Conservation (phyloP, 2,113 vertebrate species). For the Callipepla squamata region DNA sequence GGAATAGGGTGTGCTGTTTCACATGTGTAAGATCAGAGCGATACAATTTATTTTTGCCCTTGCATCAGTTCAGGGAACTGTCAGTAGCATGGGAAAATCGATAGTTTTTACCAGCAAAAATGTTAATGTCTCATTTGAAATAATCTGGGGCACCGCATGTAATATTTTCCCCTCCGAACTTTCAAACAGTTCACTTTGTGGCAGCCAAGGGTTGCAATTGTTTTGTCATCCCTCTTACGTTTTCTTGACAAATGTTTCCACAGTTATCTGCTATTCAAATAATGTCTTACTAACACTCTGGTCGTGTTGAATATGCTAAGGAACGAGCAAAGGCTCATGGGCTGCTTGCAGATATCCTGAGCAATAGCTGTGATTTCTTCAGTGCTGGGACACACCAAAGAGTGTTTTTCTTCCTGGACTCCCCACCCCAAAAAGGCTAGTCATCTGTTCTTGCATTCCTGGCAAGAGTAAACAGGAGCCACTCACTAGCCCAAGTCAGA, state of each 20-base stretch:
- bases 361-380: neutral
- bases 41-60: neutral
- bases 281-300: neutral
- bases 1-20: neutral
- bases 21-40: neutral
- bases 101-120: neutral
- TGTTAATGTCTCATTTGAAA: neutral
- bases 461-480: neutral
- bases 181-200: neutral
- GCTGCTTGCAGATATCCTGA: neutral
- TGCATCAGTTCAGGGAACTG: neutral
- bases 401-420: neutral
- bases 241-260: constrained; percentile 35
- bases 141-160: neutral
- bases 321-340: neutral
- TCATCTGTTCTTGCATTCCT: neutral
- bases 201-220: neutral
- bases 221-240: neutral
- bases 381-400: neutral
- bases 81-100: neutral
- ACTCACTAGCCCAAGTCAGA: neutral
- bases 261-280: constrained; percentile 34
- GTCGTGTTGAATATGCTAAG: neutral
- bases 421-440: neutral
- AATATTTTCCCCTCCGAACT: constrained; percentile 22